These are phyloP conservation scores for Oopsacas minuta DNA, from an alignment of 37 sponge, comb jelly and placozoan species.

Conservation along the genomic window DNA sequence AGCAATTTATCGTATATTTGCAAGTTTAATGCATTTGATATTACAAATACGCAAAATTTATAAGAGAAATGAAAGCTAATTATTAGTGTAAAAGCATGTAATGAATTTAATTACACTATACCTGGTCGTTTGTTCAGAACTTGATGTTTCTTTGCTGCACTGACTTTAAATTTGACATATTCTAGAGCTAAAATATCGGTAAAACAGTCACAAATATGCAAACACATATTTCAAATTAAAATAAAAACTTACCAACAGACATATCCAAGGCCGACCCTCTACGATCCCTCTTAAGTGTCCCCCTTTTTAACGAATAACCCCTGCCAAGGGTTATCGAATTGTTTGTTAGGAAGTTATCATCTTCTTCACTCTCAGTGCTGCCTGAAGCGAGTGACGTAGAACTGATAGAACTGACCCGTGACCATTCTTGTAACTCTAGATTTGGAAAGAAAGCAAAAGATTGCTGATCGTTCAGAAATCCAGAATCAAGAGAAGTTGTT, in stretches of 20 bases:
- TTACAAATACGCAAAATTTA: too few species aligned
- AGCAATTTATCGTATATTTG: too few species aligned
- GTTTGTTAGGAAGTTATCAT: not conserved
- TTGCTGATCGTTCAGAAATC: not conserved
- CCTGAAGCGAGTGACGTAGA: not conserved
- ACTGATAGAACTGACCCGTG: not conserved
- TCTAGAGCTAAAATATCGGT: not conserved
- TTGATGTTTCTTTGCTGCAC: not conserved
- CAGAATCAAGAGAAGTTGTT: constrained; percentile 1
- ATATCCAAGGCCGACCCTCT: not conserved
- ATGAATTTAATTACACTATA: too few species aligned
- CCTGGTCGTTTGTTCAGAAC: not conserved
- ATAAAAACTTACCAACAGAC: not conserved
- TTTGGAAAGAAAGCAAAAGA: not conserved
- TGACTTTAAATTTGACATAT: not conserved
- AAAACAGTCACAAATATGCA: not conserved
- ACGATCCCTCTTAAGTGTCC: constrained; percentile 2
- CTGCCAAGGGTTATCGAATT: not conserved
- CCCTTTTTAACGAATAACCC: not conserved
- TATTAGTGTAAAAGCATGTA: too few species aligned
- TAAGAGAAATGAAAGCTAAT: too few species aligned
- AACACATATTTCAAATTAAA: not conserved
- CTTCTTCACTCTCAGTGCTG: constrained; percentile 8
- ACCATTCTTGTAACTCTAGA: not conserved
- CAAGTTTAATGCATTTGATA: too few species aligned